A percentile compares a stretch with the other conserved stretches of the same genome.
phyloP scores from a whole-genome alignment of 2,797 vertebrate species.

The Australoheros facetus region DNA sequence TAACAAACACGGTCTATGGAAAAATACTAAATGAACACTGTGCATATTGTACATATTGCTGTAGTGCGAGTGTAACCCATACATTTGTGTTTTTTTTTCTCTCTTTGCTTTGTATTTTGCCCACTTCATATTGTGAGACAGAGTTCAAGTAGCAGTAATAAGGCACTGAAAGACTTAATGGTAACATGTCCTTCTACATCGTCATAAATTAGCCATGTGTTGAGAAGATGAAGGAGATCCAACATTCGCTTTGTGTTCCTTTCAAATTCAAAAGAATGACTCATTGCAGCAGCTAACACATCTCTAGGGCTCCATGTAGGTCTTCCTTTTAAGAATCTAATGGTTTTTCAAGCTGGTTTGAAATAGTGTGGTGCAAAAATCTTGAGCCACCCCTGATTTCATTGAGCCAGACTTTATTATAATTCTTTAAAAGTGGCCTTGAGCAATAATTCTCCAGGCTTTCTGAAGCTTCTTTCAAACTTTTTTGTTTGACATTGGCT shows the following conservation, averaged over 20 bases:
- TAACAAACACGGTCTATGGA: neutral
- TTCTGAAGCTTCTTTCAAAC: no score
- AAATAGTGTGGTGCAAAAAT: neutral
- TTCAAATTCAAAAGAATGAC: slow-evolving; percentile 19
- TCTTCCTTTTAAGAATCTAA: neutral
- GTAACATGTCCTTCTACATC: slow-evolving; percentile 1
- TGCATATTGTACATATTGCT: neutral
- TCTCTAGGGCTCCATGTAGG: slow-evolving; percentile 16
- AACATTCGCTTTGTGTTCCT: slow-evolving; percentile 2
- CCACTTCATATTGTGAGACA: neutral
- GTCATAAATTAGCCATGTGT: slow-evolving; percentile 23
- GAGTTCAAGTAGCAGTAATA: slow-evolving; percentile 7
- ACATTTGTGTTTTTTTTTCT: neutral
- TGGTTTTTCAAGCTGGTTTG: neutral
- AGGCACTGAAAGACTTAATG: neutral
- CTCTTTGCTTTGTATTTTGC: neutral
- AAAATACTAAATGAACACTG: neutral
- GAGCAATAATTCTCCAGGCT: neutral
- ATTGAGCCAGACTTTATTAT: neutral
- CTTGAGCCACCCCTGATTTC: neutral
- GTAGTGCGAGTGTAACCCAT: neutral
- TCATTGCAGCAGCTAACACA: slow-evolving; percentile 5
- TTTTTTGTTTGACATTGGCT: neutral
- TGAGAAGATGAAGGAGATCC: slow-evolving; percentile 21
- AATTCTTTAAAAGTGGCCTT: neutral